phyloP scores from a whole-genome alignment of 1,140 invertebrate genomes.

The Drosophila dunni region DNA sequence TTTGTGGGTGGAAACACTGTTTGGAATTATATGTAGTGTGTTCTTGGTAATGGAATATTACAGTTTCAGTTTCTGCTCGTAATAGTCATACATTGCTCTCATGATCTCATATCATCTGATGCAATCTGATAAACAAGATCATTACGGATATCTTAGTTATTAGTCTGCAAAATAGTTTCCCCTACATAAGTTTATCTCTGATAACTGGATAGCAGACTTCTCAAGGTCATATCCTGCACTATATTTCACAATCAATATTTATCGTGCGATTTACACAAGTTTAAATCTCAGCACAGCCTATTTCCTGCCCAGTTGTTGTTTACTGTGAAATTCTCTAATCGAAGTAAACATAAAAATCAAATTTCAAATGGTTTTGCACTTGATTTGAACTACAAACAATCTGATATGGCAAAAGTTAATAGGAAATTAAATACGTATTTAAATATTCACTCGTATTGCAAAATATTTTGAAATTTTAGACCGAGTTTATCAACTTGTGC shows the following conservation, averaged over 20 bases:
- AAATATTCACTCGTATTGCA: constrained; percentile 20
- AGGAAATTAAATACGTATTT: background rate
- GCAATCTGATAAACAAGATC: constrained; percentile 17
- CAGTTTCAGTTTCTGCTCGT: constrained; percentile 9
- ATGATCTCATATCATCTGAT: constrained; percentile 26
- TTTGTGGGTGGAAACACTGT: constrained; percentile 8
- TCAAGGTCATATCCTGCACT: constrained; percentile 10
- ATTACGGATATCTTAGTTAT: constrained; percentile 12
- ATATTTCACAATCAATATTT: constrained; percentile 1
- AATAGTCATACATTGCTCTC: constrained; percentile 8
- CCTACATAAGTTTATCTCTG: background rate
- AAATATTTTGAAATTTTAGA: constrained; percentile 54
- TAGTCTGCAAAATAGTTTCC: constrained; percentile 14
- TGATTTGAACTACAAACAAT: background rate
- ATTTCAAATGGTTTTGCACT: background rate
- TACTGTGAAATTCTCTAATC: too few relatives aligned
- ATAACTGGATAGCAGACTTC: background rate
- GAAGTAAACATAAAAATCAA: too few relatives aligned
- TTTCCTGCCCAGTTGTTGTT: background rate
- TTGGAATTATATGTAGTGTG: background rate
- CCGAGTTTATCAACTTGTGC: constrained; percentile 10
- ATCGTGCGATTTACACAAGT: background rate
- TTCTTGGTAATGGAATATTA: constrained; percentile 33
- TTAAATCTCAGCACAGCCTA: background rate
- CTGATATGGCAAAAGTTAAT: background rate